phyloP scores from a whole-genome alignment of 1,140 invertebrate genomes.

The Oryctes rhinoceros region DNA sequence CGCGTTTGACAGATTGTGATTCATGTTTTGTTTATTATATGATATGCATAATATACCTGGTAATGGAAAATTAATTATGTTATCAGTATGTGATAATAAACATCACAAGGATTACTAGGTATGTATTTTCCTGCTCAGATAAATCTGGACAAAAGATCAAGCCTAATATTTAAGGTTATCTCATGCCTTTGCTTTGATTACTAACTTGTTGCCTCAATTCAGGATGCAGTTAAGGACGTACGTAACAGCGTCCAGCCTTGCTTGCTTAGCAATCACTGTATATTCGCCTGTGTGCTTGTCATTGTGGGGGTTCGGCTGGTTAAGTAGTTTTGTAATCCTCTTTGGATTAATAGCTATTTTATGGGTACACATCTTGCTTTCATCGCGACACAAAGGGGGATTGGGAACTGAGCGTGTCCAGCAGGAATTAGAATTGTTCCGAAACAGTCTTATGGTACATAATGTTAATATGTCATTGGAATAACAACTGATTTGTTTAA shows the following conservation, averaged over 20 bases:
- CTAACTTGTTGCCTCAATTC: slow-evolving; percentile 13
- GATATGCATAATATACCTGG: not conserved
- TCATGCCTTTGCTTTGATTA: not conserved
- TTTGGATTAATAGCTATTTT: slow-evolving; percentile 61
- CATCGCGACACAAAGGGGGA: slow-evolving; percentile 65
- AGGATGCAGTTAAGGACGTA: slow-evolving; percentile 41
- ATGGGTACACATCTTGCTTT: slow-evolving; percentile 63
- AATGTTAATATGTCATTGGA: not conserved
- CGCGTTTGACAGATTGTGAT: not conserved
- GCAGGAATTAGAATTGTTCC: slow-evolving; percentile 63
- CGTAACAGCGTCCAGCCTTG: slow-evolving; percentile 10
- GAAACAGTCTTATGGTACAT: slow-evolving; percentile 64
- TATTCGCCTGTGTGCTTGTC: slow-evolving; percentile 48
- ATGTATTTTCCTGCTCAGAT: not conserved
- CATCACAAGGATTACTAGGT: not conserved
- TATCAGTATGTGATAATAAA: slow-evolving; percentile 2
- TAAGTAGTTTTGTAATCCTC: slow-evolving; percentile 59
- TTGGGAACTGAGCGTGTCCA: slow-evolving; percentile 61
- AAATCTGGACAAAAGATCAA: not conserved
- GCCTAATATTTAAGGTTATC: slow-evolving; percentile 2
- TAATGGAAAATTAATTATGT: not conserved
- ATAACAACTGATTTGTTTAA: slow-evolving; percentile 23
- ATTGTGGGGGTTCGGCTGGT: slow-evolving; percentile 45
- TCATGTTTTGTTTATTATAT: slow-evolving; percentile 3
- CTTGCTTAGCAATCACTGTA: slow-evolving; percentile 35